Percentiles rank a stretch among this genome's conserved stretches.
Evolutionary conservation across 1,140 invertebrate genomes (phyloP).

Genomic region (Bombus waltoni): DNA sequence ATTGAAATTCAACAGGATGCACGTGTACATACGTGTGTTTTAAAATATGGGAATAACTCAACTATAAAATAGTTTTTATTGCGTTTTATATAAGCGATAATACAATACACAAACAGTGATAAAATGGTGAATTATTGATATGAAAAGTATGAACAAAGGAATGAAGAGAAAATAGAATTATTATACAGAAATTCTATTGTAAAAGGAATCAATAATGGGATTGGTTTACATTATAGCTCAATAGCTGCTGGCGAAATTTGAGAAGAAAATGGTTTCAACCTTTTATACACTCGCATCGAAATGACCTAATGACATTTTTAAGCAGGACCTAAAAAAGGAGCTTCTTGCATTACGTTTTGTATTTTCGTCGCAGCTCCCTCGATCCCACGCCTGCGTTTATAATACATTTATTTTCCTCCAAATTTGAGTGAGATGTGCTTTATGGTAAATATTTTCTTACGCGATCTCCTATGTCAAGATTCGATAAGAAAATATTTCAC

Average conservation of each 20-base stretch:
- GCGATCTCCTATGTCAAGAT: no score
- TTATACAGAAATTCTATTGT: neutral
- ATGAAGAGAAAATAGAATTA: neutral
- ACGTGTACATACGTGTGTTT: no score
- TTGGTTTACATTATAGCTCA: neutral
- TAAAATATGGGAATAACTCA: no score
- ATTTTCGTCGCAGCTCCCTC: neutral
- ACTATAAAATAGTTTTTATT: neutral
- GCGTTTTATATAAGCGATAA: neutral
- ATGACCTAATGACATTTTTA: slow-evolving; percentile 2
- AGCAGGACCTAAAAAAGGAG: neutral
- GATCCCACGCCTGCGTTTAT: neutral
- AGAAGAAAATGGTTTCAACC: slow-evolving; percentile 4
- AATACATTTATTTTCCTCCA: neutral
- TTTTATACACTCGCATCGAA: neutral
- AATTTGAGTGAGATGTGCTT: neutral
- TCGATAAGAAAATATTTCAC: neutral
- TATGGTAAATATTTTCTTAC: neutral
- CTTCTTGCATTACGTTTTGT: neutral
- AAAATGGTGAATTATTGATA: neutral
- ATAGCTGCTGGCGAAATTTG: neutral
- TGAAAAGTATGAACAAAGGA: neutral
- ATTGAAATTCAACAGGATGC: neutral
- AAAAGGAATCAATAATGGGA: neutral
- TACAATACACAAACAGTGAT: neutral